phyloP scores from a whole-genome alignment of 1,140 invertebrate species.

The Mamestra configurata region DNA sequence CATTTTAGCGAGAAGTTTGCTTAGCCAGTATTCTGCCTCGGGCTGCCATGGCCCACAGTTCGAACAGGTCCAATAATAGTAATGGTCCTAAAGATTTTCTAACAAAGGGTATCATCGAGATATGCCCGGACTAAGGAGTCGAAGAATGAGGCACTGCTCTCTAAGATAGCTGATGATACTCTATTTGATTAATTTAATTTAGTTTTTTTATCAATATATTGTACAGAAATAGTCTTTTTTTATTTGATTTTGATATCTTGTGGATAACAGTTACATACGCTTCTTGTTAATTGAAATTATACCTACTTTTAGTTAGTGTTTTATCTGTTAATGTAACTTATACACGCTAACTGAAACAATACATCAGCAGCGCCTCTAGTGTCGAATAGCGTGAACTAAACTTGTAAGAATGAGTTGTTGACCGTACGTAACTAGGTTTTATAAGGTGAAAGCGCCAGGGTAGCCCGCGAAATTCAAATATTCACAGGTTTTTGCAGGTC shows the following conservation, averaged over 20 bases:
- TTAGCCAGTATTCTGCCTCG: conserved; percentile 22
- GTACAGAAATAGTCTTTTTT: too few relatives aligned
- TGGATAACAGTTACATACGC: too few relatives aligned
- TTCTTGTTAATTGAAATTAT: too few relatives aligned
- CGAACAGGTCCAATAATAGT: conserved; percentile 55
- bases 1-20: conserved; percentile 50
- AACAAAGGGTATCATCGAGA: conserved; percentile 55
- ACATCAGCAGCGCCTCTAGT: too few relatives aligned
- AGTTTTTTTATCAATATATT: conserved; percentile 9
- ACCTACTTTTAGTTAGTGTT: not conserved
- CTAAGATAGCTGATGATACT: conserved; percentile 30
- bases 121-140: conserved; percentile 17
- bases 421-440: too few relatives aligned
- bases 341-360: too few relatives aligned
- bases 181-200: conserved; percentile 44
- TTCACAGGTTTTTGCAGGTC: too few relatives aligned
- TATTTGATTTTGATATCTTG: too few relatives aligned
- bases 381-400: too few relatives aligned
- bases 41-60: conserved; percentile 5
- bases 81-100: conserved; percentile 55
- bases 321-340: not conserved
- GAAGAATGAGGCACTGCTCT: conserved; percentile 10
- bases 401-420: not conserved
- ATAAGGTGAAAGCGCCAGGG: too few relatives aligned
- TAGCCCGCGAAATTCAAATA: too few relatives aligned